Evolutionary conservation across 1,140 invertebrate species (phyloP).

Genomic region (Scaptomyza pallida): DNA sequence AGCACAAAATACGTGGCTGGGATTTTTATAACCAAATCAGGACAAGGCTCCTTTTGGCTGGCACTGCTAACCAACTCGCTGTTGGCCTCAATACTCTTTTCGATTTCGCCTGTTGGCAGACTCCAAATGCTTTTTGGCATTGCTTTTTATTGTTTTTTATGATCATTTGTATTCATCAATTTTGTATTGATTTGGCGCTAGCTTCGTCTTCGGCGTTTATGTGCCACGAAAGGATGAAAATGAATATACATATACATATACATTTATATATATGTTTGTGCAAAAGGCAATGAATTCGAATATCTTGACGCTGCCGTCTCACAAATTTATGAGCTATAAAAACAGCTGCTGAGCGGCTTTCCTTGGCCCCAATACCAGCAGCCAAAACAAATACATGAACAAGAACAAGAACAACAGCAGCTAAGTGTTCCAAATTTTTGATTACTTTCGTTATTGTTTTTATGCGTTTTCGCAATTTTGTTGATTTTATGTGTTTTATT

Average conservation of each 20-base stretch:
- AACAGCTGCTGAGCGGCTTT: slow-evolving; percentile 66
- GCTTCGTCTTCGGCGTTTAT: slow-evolving; percentile 30
- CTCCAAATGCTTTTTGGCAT: slow-evolving; percentile 68
- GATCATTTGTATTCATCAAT: slow-evolving; percentile 83
- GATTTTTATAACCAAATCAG: slow-evolving; percentile 83
- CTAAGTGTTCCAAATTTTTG: slow-evolving; percentile 74
- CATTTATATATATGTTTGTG: slow-evolving; percentile 33
- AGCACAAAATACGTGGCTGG: slow-evolving; percentile 62
- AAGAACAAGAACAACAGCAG: slow-evolving; percentile 57
- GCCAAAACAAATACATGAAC: slow-evolving; percentile 13
- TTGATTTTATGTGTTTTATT: slow-evolving; percentile 68
- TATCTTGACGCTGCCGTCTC: slow-evolving; percentile 64
- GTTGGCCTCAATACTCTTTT: slow-evolving; percentile 50
- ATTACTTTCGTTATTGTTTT: slow-evolving; percentile 82
- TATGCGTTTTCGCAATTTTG: slow-evolving; percentile 66
- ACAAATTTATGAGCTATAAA: slow-evolving; percentile 83
- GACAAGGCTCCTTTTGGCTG: slow-evolving; percentile 20
- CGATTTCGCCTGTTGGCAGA: slow-evolving; percentile 38
- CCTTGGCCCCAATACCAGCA: neutral
- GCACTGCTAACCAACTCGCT: slow-evolving; percentile 12
- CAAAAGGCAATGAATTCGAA: slow-evolving; percentile 75
- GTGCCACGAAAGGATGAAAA: slow-evolving; percentile 76
- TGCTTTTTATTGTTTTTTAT: slow-evolving; percentile 83
- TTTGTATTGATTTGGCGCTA: slow-evolving; percentile 72
- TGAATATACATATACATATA: slow-evolving; percentile 9